Conservation (phyloP, 1,140 invertebrate species). For the Brachionus rotundiformis region DNA sequence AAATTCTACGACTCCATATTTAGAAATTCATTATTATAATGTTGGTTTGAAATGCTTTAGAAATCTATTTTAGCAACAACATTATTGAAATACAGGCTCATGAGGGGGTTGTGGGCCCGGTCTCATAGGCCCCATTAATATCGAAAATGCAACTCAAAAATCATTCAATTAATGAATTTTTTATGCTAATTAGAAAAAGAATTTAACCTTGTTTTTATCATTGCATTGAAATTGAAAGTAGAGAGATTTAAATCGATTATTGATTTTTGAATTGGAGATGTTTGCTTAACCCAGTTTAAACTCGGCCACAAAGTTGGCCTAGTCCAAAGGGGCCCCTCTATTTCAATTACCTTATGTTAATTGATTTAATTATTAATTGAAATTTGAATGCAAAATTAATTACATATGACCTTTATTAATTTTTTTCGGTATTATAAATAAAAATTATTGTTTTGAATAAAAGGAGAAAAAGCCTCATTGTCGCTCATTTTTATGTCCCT, state of each 20-base stretch:
- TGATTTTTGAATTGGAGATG: slow-evolving; percentile 2
- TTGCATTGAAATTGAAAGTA: slow-evolving; percentile 25
- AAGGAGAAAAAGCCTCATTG: no score
- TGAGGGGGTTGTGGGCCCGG: not conserved
- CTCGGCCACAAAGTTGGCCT: not conserved
- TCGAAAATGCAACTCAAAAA: slow-evolving; percentile 20
- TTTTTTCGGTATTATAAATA: not conserved
- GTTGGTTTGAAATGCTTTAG: slow-evolving; percentile 18
- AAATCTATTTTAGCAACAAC: slow-evolving; percentile 31
- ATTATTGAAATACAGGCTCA: not conserved
- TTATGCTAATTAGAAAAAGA: not conserved
- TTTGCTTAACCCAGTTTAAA: slow-evolving; percentile 22
- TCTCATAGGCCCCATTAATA: not conserved
- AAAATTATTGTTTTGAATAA: not conserved
- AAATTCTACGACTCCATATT: slow-evolving; percentile 28
- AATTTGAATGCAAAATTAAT: not conserved
- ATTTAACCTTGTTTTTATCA: slow-evolving; percentile 40
- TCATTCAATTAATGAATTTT: not conserved
- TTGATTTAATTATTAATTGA: not conserved
- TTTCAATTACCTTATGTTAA: not conserved
- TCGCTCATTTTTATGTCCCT: no score
- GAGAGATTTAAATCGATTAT: slow-evolving; percentile 26
- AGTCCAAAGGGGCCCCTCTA: not conserved
- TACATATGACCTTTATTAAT: not conserved
- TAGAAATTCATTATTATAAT: slow-evolving; percentile 45